Evolutionary conservation across 2,888 invertebrate species (phyloP).

Genomic region (Barypeithes pellucidus): DNA sequence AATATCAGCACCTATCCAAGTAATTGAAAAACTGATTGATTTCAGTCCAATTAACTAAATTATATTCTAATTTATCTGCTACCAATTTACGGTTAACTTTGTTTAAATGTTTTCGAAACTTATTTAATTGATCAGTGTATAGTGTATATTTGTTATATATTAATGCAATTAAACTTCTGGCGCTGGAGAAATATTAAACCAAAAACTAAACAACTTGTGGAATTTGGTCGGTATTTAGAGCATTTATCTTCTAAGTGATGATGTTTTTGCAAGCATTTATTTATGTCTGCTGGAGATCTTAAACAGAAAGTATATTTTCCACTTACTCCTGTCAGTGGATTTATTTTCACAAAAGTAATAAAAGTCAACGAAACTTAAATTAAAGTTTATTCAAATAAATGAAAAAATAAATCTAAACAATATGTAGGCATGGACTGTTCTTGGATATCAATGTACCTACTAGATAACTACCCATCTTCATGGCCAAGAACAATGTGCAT

Average conservation of each 20-base stretch:
- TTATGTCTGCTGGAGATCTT: not conserved
- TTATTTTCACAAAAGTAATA: too few species aligned
- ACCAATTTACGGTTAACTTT: not conserved
- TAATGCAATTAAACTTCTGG: conserved; percentile 42
- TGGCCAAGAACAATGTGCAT: too few species aligned
- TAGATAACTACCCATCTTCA: too few species aligned
- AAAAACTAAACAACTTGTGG: conserved; percentile 4
- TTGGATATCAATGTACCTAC: too few species aligned
- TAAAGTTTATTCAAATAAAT: not conserved
- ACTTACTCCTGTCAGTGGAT: not conserved
- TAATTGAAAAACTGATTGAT: not conserved
- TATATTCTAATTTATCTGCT: not conserved
- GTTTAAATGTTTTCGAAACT: conserved; percentile 19
- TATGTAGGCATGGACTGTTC: too few species aligned
- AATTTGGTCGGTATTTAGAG: conserved; percentile 23
- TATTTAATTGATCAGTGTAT: conserved; percentile 35
- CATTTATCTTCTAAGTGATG: not conserved
- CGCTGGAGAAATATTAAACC: conserved; percentile 16
- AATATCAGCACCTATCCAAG: not conserved
- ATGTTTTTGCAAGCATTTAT: not conserved
- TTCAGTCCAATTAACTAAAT: not conserved
- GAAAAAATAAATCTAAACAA: too few species aligned
- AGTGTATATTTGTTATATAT: conserved; percentile 36
- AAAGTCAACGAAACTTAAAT: too few species aligned
- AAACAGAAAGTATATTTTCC: not conserved